phyloP scores from a whole-genome alignment of 2,888 invertebrate genomes.

The Acanthopleura granulata region DNA sequence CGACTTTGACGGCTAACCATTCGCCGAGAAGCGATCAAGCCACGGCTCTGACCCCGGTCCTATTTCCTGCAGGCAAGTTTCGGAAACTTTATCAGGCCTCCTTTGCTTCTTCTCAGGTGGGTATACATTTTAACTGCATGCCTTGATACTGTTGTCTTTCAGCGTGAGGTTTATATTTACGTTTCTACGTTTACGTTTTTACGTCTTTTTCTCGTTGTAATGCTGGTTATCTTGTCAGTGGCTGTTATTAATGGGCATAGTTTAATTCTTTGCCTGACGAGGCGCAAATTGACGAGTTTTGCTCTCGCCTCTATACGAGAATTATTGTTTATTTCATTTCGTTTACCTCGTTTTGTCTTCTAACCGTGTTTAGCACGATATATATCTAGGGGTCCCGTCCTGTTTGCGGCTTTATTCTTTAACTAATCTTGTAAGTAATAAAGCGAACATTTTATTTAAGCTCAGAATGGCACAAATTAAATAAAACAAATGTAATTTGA shows the following conservation, averaged over 20 bases:
- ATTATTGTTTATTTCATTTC: slow-evolving; percentile 18
- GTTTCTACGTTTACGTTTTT: no score
- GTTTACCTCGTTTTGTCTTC: slow-evolving; percentile 8
- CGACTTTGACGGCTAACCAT: background rate
- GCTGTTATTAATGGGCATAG: background rate
- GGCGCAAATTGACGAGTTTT: slow-evolving; percentile 10
- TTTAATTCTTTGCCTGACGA: background rate
- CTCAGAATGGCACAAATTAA: no score
- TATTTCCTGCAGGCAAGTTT: slow-evolving; percentile 13
- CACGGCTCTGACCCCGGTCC: background rate
- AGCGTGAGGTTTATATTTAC: no score
- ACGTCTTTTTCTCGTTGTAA: no score
- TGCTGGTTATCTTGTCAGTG: background rate
- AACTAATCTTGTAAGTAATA: no score
- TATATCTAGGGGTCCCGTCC: background rate
- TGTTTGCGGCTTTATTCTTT: no score
- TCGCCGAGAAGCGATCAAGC: slow-evolving; percentile 4
- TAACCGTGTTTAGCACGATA: slow-evolving; percentile 1
- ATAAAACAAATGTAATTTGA: no score
- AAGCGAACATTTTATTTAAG: no score
- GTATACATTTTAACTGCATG: background rate
- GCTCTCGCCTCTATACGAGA: background rate
- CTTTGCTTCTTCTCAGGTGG: background rate
- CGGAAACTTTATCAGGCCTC: slow-evolving; percentile 8
- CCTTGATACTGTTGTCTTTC: no score